Evolutionary conservation across 2,113 vertebrate species (phyloP).

Genomic region (Mirounga angustirostris): DNA sequence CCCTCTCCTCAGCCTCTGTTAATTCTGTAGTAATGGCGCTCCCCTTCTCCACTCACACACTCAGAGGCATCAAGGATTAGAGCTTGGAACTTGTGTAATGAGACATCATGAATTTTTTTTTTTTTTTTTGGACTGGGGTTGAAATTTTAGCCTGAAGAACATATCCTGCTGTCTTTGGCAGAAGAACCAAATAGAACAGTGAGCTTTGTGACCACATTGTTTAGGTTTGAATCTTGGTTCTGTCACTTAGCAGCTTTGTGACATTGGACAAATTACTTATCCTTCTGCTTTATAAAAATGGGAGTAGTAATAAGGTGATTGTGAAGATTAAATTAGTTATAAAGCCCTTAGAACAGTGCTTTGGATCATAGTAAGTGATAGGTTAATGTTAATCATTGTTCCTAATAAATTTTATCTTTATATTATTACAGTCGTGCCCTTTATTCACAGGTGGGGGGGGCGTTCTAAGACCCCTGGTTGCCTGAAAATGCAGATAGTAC

Average conservation of each 20-base stretch:
- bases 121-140: not conserved
- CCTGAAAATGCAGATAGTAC: not conserved
- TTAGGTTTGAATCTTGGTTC: not conserved
- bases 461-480: not conserved
- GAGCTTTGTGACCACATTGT: not conserved
- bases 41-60: not conserved
- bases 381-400: not conserved
- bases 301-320: not conserved
- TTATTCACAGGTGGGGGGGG: not conserved
- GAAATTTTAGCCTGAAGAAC: not conserved
- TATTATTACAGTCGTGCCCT: not conserved
- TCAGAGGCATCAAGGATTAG: not conserved
- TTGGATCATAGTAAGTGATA: not conserved
- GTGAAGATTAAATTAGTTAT: not conserved
- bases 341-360: not conserved
- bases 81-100: not conserved
- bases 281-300: not conserved
- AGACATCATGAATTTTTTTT: not conserved
- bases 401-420: not conserved
- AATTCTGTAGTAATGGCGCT: not conserved
- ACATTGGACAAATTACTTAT: not conserved
- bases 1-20: too few species aligned
- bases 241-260: not conserved
- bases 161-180: not conserved
- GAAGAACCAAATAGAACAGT: not conserved